Base-by-base conservation (phyloP, 2,113 vertebrate species). In the Indicator indicator region DNA sequence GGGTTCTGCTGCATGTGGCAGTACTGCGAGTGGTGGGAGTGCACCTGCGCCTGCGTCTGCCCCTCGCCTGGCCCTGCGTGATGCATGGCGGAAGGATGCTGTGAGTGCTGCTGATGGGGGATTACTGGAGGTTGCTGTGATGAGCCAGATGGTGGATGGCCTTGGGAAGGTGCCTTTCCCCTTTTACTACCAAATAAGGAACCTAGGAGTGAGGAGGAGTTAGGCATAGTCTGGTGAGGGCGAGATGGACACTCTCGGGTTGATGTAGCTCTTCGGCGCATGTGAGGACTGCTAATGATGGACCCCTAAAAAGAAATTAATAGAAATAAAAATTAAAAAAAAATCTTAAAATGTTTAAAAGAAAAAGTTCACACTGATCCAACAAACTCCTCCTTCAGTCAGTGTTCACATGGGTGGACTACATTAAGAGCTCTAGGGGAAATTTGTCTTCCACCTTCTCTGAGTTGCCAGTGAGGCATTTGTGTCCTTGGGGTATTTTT, bases 201-300 rank as follows among this genome's bases (percentile, higher is more conserved):
- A 44, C 99, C 99, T 81, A 99, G 98, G 93, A 99, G 98, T 46
- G 99, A 99, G 95, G 99, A 99, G 87, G 99, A 99, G 97, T 98
- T 99, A 93, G 99, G 98, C 97, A 98, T 97, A 72, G 99, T 97
- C 97, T 99, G 98, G 97, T 98, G 98, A 94, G 98, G 97, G 96
- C 99, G 98, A 95, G 99, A 98, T 72, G 99, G 98, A 96, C 99
- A 98, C 98, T 99, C 99, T 95, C 98, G 98, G 97, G 98, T 98
- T 97, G 99, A 98, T 83, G 98, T 98, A 94, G 98, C 96, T 98
- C 99, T 98, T 92, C 98, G 98, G 97, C 98, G 98, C 97, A 98
- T 98, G 98, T 99, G 99, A 96, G 99, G 99, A 90, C 99, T 99
- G 99, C 98, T 99, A 99, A 99, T 99, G 99, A 99, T 99, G 98